Base-by-base conservation (phyloP, 2,888 invertebrate genomes). In the Eledona agricola region DNA sequence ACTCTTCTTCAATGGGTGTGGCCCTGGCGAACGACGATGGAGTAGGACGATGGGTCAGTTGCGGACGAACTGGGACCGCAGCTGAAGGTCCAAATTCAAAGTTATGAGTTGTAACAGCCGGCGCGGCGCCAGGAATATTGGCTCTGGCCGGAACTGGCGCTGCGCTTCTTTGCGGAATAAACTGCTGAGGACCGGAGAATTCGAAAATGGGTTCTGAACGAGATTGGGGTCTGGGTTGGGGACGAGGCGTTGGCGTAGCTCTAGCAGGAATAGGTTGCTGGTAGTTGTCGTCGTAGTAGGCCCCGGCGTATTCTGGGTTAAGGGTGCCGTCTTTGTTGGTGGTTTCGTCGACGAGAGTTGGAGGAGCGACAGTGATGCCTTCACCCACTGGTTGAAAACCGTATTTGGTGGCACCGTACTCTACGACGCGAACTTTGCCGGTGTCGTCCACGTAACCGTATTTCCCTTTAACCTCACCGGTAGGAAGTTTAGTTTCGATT, bases 321-420 rank as follows among this genome's bases (percentile, higher is more conserved):
- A 72, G 65, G 25, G 73, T 69, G 35, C 75, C 59, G 71, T 76
- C 58, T 72, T 72, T 63, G 63, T 77, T 75, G 19, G 74, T 81
- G 64, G 81, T 79, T 69, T 83, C 83, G 49, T 83, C 82, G 7
- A 82, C 83, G 1, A 84, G 74, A 0, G 84, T 84, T 38, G 84
- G 83, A 0, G 84, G 83, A 6, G 84, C 81, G 4, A 92, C 91
- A 0, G 90, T 90, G 72, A 93, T 92, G 23, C 92, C 92, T 69
- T 92, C 91, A 0, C 92, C 92, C 1, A 88, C 81, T 0, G 93
- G 93, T 72, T 90, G 90, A 82, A 93, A 93, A 0, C 93, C 93
- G 70, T 85, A 89, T 73, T 89, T 89, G 76, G 92, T 89, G 20
- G 93, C 93, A 3, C 93, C 93, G 71, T 94, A 94, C 71, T 93